These are phyloP conservation scores for Biston betularia DNA, from an alignment of 2,888 invertebrate species.

Conservation along the genomic window DNA sequence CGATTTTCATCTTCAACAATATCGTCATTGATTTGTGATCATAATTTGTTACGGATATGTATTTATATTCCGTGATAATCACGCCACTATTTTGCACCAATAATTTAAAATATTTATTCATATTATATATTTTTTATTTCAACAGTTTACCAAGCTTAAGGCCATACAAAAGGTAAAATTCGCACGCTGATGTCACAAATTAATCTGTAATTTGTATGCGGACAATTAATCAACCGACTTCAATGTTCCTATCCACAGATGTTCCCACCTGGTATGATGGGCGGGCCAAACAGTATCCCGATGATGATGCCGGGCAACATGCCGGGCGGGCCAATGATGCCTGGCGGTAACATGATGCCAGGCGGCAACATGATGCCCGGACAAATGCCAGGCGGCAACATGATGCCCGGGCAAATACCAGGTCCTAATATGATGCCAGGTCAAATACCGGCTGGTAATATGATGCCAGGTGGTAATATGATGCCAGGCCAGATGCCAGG, in stretches of 20 bases:
- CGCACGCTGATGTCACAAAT: neutral
- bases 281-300: constrained; percentile 44
- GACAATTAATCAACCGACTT: neutral
- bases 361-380: constrained; percentile 29
- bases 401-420: constrained; percentile 35
- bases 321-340: constrained; percentile 43
- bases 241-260: constrained; percentile 55
- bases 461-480: constrained; percentile 32
- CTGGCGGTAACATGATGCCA: constrained; percentile 44
- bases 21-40: no score
- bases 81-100: no score
- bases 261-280: constrained; percentile 72
- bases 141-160: constrained; percentile 28
- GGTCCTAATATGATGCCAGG: constrained; percentile 33
- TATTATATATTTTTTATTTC: constrained; percentile 4
- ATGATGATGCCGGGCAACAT: constrained; percentile 50
- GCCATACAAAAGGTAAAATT: constrained; percentile 26
- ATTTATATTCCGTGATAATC: no score
- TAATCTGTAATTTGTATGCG: neutral
- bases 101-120: neutral
- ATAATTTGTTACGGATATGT: no score
- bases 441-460: constrained; percentile 25
- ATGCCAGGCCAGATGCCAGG: constrained; percentile 23
- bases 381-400: constrained; percentile 24
- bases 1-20: no score